phyloP scores from a whole-genome alignment of 2,797 vertebrate species.

The Trematomus bernacchii region DNA sequence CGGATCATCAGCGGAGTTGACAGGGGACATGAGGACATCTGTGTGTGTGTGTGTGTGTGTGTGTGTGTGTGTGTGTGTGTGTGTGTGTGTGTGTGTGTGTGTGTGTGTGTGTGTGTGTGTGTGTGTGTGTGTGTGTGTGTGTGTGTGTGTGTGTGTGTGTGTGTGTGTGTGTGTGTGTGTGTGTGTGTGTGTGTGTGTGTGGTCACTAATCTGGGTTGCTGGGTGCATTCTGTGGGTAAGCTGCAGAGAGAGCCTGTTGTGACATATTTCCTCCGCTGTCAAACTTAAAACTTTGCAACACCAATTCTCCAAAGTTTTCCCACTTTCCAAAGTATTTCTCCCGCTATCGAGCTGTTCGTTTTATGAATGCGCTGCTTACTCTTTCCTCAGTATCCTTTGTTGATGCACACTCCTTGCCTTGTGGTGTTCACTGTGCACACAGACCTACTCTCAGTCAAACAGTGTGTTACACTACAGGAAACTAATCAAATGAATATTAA shows the following conservation, averaged over 20 bases:
- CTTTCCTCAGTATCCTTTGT: neutral
- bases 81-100: slow-evolving; percentile 15
- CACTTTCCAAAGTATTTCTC: neutral
- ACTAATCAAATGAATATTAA: no score
- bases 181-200: neutral
- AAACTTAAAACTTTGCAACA: neutral
- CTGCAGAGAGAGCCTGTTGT: neutral
- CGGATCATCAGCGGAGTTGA: slow-evolving; percentile 3
- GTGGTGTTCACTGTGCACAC: slow-evolving; percentile 6
- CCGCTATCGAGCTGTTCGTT: neutral
- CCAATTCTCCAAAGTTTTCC: no score
- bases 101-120: slow-evolving; percentile 7
- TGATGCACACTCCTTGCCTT: neutral
- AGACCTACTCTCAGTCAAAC: neutral
- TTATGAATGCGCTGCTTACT: neutral
- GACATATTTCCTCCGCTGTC: neutral
- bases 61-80: slow-evolving; percentile 14
- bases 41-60: slow-evolving; percentile 16
- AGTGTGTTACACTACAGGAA: neutral
- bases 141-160: slow-evolving; percentile 17
- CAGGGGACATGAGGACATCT: slow-evolving; percentile 26
- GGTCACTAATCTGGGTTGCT: slow-evolving; percentile 26
- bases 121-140: slow-evolving; percentile 12
- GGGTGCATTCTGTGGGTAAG: slow-evolving; percentile 7
- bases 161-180: neutral